Evolutionary conservation across 2,113 vertebrate species (phyloP).

Genomic region (Philantomba maxwellii): DNA sequence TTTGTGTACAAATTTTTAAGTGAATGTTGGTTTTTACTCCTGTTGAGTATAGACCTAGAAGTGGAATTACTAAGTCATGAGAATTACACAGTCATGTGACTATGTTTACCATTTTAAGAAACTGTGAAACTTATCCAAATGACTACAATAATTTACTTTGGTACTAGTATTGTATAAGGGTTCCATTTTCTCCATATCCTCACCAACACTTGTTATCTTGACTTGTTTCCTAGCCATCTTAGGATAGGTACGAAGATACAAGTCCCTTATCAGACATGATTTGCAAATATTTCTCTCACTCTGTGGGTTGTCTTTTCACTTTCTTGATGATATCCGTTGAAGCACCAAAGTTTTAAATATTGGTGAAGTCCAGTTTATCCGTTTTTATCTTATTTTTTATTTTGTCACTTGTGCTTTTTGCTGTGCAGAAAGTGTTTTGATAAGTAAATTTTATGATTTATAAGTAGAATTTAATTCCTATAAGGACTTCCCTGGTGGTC

Average conservation of each 20-base stretch:
- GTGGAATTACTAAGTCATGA: background rate
- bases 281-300: background rate
- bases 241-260: background rate
- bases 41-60: background rate
- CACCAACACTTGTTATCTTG: background rate
- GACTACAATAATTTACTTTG: background rate
- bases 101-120: background rate
- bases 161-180: background rate
- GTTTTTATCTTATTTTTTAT: background rate
- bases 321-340: background rate
- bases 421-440: background rate
- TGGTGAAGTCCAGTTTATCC: background rate
- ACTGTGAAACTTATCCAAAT: background rate
- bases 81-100: background rate
- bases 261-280: background rate
- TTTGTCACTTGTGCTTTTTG: slow-evolving; percentile 11
- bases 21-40: background rate
- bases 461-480: slow-evolving; percentile 14
- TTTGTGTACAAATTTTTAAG: background rate
- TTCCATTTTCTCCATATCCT: background rate
- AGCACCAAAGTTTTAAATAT: background rate
- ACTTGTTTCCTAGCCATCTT: background rate
- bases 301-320: background rate
- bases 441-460: background rate
- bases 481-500: background rate